Base-by-base conservation (phyloP, 2,888 invertebrate genomes). In the Caenorhabditis auriculariae region DNA sequence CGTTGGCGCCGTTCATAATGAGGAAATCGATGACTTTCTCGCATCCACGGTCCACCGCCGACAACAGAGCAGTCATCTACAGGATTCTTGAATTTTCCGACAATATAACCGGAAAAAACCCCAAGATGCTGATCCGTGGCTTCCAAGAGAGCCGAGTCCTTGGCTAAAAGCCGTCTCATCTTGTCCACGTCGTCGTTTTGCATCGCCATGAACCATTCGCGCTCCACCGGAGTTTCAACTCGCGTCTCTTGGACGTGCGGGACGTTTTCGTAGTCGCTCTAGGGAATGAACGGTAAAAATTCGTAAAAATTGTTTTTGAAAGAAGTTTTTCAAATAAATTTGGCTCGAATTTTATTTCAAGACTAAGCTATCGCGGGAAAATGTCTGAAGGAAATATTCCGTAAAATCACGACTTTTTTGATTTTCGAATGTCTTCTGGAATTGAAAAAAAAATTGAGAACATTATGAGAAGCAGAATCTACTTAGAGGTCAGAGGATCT, bases 1-100 rank as follows among this genome's bases (percentile, higher is more conserved):
- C 61, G 50, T 70, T 64, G n/a, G 72, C 70, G 17, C 66, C 61
- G 21, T 50, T 35, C 2, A 49, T 47, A 17, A 66, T 55, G 7
- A 72, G 52, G 26, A 54, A 60, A 29, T 35, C 24, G 9, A 61
- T 61, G 1, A 56, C 58, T 9, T 42, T 19, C 15, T 60, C 55
- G 9, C 54, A 56, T 5, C 71, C 71, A 4, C 59, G 38, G 53
- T 73, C 73, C 2, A 54, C 43, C 4, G 71, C 65, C 67, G 69
- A 63, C 9, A 64, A 53, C 7, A 71, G 54, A 1, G 73, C 73
- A 0, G 63, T 69, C 69, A 73, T 61, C 66, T 66, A 42, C n/a
- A 48, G 35, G 9, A 12, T 32, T 32, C 35, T 12, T 32, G 35
- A 32, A 32, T 32, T 32, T n/a, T 12, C 9, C 35, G 9, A 32